Evolutionary conservation across 1,140 invertebrate genomes (phyloP).

Genomic region (Aphidius gifuensis): DNA sequence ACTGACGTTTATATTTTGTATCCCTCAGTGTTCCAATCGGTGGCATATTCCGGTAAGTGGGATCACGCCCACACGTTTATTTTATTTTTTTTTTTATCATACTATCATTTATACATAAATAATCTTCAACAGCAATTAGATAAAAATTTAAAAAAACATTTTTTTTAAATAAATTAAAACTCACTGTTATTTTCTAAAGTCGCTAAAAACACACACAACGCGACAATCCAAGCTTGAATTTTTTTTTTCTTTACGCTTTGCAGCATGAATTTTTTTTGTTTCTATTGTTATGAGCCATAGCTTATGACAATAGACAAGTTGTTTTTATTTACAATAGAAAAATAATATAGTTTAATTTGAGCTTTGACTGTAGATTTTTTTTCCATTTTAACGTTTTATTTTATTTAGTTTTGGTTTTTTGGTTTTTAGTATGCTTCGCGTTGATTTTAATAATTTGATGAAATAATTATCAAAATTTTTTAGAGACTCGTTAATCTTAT

Average conservation of each 20-base stretch:
- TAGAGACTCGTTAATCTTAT: no score
- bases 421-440: not conserved
- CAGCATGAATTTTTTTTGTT: slow-evolving; percentile 18
- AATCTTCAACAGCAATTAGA: not conserved
- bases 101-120: slow-evolving; percentile 5
- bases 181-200: slow-evolving; percentile 3
- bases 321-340: not conserved
- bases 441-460: no score
- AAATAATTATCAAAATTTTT: no score
- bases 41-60: slow-evolving; percentile 90
- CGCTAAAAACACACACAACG: slow-evolving; percentile 7
- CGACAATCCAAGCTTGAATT: slow-evolving; percentile 7
- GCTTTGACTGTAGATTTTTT: not conserved
- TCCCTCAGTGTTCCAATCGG: slow-evolving; percentile 85
- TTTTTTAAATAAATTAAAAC: not conserved
- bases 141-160: no score
- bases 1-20: slow-evolving; percentile 56
- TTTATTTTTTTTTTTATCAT: not conserved
- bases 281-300: slow-evolving; percentile 2
- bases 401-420: not conserved
- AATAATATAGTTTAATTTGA: not conserved
- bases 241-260: not conserved
- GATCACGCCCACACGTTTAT: slow-evolving; percentile 47
- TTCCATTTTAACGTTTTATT: not conserved
- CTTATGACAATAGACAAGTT: no score